A percentile compares a stretch with the other conserved stretches of the same genome.
Conservation (phyloP, 2,888 invertebrate species). For the Tiphia femorata region DNA sequence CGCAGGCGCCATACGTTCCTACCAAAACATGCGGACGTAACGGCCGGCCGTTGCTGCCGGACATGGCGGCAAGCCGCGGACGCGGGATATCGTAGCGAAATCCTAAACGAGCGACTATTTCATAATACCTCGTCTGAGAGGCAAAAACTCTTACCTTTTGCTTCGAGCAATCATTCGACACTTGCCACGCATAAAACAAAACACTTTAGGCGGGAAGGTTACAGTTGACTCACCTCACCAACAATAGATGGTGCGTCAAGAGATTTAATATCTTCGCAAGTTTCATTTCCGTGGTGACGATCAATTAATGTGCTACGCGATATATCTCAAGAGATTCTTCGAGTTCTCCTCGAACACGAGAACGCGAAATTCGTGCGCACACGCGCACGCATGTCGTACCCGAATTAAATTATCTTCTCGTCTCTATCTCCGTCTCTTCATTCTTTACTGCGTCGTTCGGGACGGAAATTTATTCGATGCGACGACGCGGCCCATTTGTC, state of each 20-base stretch:
- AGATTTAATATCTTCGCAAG: slow-evolving; percentile 23
- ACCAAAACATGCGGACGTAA: too few species aligned
- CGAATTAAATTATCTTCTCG: slow-evolving; percentile 34
- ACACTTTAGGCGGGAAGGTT: not conserved
- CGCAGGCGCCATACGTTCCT: too few species aligned
- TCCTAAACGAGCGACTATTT: too few species aligned
- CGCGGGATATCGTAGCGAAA: too few species aligned
- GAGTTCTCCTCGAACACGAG: too few species aligned
- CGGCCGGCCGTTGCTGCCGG: too few species aligned
- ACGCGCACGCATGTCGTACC: not conserved
- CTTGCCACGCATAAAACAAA: too few species aligned
- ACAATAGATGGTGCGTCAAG: slow-evolving; percentile 15
- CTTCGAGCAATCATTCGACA: too few species aligned
- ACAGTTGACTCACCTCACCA: not conserved
- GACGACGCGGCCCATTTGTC: slow-evolving; percentile 42
- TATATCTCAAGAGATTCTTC: slow-evolving; percentile 20
- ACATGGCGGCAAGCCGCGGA: too few species aligned
- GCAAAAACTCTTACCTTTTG: too few species aligned
- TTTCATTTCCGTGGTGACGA: slow-evolving; percentile 6
- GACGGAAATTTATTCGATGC: slow-evolving; percentile 39
- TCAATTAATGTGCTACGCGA: slow-evolving; percentile 23
- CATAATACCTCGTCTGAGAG: too few species aligned
- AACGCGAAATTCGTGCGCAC: too few species aligned
- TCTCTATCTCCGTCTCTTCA: slow-evolving; percentile 13
- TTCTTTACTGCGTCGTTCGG: slow-evolving; percentile 33